Base-by-base conservation (phyloP, 2,888 invertebrate genomes). In the Diarsia rubi region DNA sequence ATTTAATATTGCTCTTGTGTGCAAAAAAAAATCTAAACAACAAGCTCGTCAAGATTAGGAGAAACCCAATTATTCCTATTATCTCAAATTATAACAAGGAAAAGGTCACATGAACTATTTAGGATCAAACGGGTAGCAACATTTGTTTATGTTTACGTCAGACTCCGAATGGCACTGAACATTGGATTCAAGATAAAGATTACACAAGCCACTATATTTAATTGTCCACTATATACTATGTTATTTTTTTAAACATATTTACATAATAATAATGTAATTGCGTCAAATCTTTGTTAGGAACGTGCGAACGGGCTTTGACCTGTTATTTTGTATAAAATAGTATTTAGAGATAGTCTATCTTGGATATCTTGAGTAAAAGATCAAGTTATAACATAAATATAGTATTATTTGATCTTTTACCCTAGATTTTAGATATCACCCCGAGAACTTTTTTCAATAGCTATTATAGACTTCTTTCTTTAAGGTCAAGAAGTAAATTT, bases 281-380 rank as follows among this genome's bases (percentile, higher is more conserved):
- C 72, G 64, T 78, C 47, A 77, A 69, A 69, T 63, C 63, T 69
- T 64, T 63, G 52, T 52, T 21, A 27, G 27, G 21, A 73, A 64
- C 67, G 71, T 63, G 65, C 9, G 47, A 42, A 66, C 75, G 85
- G 84, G 82, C 84, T 84, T 86, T 85, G 82, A 85, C 86, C 70
- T 69, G 77, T 65, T 86, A 57, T 52, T 59, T 24, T 54, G 54
- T 73, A n/a, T 14, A 49, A 60, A 78, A 62, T 54, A 44, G 12
- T 68, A 12, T 60, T n/a, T 12, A 65, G 8, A n/a, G 65, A 54
- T 69, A 79, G 24, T 37, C n/a, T n/a, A n/a, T n/a, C n/a, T n/a
- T n/a, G n/a, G n/a, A n/a, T n/a, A n/a, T n/a, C 9, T 54, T 54
- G 9, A 69, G 21, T 60, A 52, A 79, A 37, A 19, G 9, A 45